Evolutionary conservation across 2,888 invertebrate species (phyloP), one percentile per base, ranked within the genome.

Genomic region (Apoda limacodes): DNA sequence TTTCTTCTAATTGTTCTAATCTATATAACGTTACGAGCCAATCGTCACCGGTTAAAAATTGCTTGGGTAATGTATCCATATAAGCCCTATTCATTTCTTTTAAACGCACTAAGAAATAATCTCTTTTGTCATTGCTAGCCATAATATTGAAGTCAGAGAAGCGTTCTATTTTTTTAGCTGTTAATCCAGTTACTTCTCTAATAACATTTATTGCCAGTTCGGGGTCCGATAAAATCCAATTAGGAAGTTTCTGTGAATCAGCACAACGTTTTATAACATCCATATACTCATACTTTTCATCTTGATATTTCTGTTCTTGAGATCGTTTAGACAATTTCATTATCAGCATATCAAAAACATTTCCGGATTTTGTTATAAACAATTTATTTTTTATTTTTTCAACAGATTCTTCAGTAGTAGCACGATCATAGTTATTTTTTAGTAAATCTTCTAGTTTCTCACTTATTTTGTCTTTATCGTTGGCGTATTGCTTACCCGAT

Each of bases 11-110:
- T 19, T 70, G 61, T 35, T 81, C 78, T 19, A 80, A 22, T 22
- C 60, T 63, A 20, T 69, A 75, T 3, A 81, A 24, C 53, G 75
- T 63, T 0, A 76, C 65, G 1, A 81, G 26, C 81, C 80, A 81
- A 9, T 81, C 78, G 33, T 78, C 75, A 0, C 70, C 71, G 0
- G 65, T 59, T 0, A 78, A 32, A 1, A 48, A 55, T 9, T 62
- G 61, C 36, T 69, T 75, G 1, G 78, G 71, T 9, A 82, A 43
- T 0, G 62, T 62, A n/a, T 61, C 56, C 61, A 80, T 69, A 29
- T 71, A 80, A 2, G 54, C 44, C 15, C 51, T 58, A 28, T 78
- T 80, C 42, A 78, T 64, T 17, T 63, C 63, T 13, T 48, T 56
- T 2, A 81, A 28, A 21, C 65, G 52, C 0, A 55, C 58, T 2